These are phyloP conservation scores for Haemorhous mexicanus DNA, from an alignment of 2,113 vertebrate genomes.

Conservation along the genomic window DNA sequence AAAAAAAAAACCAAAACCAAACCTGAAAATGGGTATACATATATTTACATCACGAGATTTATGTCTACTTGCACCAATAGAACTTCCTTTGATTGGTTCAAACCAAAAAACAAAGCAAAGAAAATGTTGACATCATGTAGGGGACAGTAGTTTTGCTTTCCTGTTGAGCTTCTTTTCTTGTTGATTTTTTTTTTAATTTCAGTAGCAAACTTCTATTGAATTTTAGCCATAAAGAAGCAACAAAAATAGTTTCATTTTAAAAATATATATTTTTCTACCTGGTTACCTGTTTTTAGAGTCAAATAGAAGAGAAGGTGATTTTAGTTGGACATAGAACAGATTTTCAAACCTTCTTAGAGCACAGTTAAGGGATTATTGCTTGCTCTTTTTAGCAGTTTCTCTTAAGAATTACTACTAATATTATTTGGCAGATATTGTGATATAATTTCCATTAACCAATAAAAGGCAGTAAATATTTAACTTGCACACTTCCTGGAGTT, in stretches of 20 bases:
- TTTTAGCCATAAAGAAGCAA: neutral
- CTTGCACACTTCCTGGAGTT: neutral
- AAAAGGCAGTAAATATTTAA: neutral
- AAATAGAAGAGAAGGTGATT: neutral
- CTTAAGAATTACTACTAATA: neutral
- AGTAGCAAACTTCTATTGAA: neutral
- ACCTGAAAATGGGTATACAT: neutral
- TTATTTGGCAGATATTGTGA: neutral
- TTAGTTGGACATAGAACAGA: neutral
- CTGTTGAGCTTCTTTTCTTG: neutral
- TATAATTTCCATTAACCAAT: neutral
- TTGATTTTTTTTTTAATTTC: neutral
- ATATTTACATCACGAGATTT: neutral
- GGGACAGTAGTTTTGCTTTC: neutral
- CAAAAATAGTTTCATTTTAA: accelerated
- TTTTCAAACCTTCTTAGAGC: neutral
- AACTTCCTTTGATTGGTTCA: neutral
- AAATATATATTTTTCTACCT: neutral
- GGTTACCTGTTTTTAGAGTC: neutral
- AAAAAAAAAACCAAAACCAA: neutral
- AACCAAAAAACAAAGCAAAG: neutral
- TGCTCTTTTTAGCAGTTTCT: neutral
- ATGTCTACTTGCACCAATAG: neutral
- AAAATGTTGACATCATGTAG: neutral
- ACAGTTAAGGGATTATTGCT: neutral